Evolutionary conservation across 92 coral and sea anemone genomes (phyloP), one percentile per base, ranked within the genome.

Genomic region (Actinernus sp.): DNA sequence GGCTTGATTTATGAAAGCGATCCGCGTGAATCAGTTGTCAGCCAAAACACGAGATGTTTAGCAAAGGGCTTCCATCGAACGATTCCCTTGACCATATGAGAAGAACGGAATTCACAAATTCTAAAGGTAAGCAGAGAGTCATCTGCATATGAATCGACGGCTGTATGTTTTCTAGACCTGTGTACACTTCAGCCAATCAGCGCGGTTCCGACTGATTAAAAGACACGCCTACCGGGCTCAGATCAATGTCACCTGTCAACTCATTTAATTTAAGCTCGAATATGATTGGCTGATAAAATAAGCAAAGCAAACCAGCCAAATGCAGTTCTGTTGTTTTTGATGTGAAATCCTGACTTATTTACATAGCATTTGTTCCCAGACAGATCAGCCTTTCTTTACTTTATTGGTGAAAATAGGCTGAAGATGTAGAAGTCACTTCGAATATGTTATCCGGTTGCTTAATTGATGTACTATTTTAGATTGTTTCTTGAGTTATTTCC

Each of bases 211-310:
- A 75, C 85, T 83, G 85, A 87, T 91, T 87, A 87, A 83, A 78
- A 41, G 67, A 93, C 95, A 84, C 97, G 95, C 99, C 99, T 71
- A 65, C 61, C 31, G 75, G 52, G 54, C 73, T 56, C 68, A 41
- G 59, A 29, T 86, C 78, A 68, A 77, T 79, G 73, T 71, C 91
- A 93, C 70, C 92, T 90, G 93, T 90, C 97, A 90, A 81, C 83
- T 90, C 78, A 61, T 61, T 70, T 78, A 90, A 76, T 90, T 90
- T 74, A 65, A 59, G 26, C 59, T 61, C 73, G 21, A 51, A 23
- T 63, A 55, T 62, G 66, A 95, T 95, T 95, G 99, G 99, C 54
- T 73, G 54, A 65, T 65, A 47, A 71, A 71, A 85, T 81, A 49
- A 65, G 79, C 63, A 74, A 90, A 90, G 92, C 72, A 90, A 90